These are phyloP conservation scores for Phrynosoma blainvillii DNA, from an alignment of 2,113 vertebrate species.

Conservation along the genomic window DNA sequence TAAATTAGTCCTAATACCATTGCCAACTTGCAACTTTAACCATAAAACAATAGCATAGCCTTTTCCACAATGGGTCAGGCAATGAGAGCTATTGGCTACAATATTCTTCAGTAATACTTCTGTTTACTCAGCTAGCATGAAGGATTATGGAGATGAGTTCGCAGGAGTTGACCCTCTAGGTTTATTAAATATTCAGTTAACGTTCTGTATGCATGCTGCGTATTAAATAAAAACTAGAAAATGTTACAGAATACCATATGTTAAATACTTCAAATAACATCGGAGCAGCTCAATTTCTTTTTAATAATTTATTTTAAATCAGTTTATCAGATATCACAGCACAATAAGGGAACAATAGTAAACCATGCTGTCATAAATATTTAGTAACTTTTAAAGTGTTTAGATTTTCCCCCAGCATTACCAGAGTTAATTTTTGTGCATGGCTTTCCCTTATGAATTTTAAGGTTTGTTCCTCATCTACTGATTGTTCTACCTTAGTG, in stretches of 20 bases:
- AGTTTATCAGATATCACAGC: conserved; percentile 59
- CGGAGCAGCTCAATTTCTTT: conserved; percentile 52
- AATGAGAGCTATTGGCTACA: background rate
- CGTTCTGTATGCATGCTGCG: conserved; percentile 59
- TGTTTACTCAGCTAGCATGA: conserved; percentile 64
- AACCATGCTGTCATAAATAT: conserved; percentile 48
- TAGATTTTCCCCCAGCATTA: background rate
- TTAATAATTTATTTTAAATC: conserved; percentile 67
- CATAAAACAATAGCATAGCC: conserved; percentile 14
- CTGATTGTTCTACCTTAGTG: conserved; percentile 15
- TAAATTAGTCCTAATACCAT: conserved; percentile 11
- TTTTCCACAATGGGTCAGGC: conserved; percentile 24
- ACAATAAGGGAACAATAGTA: conserved; percentile 41
- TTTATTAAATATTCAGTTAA: conserved; percentile 78
- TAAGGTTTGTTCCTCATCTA: conserved; percentile 17
- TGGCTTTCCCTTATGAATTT: conserved; percentile 21
- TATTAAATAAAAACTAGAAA: conserved; percentile 69
- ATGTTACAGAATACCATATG: conserved; percentile 50
- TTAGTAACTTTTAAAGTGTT: conserved; percentile 44
- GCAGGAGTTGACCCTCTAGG: conserved; percentile 77
- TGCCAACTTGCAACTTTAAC: conserved; percentile 36
- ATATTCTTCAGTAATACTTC: conserved; percentile 52
- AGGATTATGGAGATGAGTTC: conserved; percentile 81
- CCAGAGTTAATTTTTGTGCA: conserved; percentile 38
- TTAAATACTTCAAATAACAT: conserved; percentile 61